Percentiles rank a stretch among this genome's conserved stretches.
phyloP scores from a whole-genome alignment of 2,113 vertebrate species.

The Phocoena phocoena region DNA sequence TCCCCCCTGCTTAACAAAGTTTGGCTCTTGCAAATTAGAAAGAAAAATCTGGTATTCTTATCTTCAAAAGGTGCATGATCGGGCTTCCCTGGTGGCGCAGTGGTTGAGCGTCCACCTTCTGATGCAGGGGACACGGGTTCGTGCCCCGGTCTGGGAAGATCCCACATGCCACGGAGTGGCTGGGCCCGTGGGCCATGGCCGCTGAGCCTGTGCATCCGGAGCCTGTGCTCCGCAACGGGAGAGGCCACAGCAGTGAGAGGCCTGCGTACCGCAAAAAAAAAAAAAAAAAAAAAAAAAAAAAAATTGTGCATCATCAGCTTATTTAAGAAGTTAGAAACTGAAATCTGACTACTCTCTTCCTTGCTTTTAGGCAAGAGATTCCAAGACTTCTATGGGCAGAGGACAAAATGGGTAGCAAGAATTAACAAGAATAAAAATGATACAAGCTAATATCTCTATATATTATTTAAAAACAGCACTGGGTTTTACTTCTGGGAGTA shows the following conservation, averaged over 20 bases:
- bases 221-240: too few relatives aligned
- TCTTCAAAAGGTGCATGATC: background rate
- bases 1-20: background rate
- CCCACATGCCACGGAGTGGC: too few relatives aligned
- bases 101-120: too few relatives aligned
- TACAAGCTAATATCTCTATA: background rate
- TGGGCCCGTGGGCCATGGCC: too few relatives aligned
- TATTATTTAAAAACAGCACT: background rate
- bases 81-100: too few relatives aligned
- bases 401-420: background rate
- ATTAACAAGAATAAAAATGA: background rate
- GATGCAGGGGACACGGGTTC: too few relatives aligned
- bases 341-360: background rate
- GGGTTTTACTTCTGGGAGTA: background rate
- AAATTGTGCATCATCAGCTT: background rate
- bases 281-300: too few relatives aligned
- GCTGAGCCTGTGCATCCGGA: too few relatives aligned
- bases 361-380: background rate
- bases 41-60: background rate
- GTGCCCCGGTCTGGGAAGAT: too few relatives aligned
- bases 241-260: too few relatives aligned
- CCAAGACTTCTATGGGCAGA: background rate
- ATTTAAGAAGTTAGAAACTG: background rate
- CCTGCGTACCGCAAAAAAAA: too few relatives aligned
- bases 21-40: background rate